phyloP scores from a whole-genome alignment of 2,888 invertebrate genomes.

The Tridacna gigas region DNA sequence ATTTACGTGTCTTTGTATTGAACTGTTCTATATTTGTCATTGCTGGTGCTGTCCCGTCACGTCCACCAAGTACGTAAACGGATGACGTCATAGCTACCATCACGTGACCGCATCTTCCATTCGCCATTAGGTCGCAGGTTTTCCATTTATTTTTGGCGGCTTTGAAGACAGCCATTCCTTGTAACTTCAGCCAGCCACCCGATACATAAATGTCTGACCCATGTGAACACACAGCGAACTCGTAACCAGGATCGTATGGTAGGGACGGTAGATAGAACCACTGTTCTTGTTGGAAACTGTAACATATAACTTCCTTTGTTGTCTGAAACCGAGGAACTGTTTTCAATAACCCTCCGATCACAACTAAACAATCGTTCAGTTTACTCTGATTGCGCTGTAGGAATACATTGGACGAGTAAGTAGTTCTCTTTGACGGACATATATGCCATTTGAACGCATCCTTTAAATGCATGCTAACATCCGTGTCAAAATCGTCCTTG shows the following conservation, averaged over 20 bases:
- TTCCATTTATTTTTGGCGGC: slow-evolving; percentile 76
- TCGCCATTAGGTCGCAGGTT: slow-evolving; percentile 70
- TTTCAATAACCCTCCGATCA: slow-evolving; percentile 74
- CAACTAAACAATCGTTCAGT: slow-evolving; percentile 72
- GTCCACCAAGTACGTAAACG: slow-evolving; percentile 76
- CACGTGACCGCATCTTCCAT: slow-evolving; percentile 76
- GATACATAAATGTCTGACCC: slow-evolving; percentile 76
- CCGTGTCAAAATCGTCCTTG: slow-evolving; percentile 47
- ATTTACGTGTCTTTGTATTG: slow-evolving; percentile 71
- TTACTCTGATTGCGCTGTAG: slow-evolving; percentile 69
- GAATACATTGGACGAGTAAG: slow-evolving; percentile 67
- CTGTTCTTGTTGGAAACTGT: slow-evolving; percentile 74
- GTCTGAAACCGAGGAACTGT: slow-evolving; percentile 73
- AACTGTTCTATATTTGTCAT: slow-evolving; percentile 76
- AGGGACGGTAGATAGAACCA: slow-evolving; percentile 77
- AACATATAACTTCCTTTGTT: slow-evolving; percentile 76
- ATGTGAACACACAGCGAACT: slow-evolving; percentile 75
- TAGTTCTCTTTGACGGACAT: slow-evolving; percentile 69
- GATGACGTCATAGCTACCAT: slow-evolving; percentile 74
- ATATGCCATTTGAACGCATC: slow-evolving; percentile 76
- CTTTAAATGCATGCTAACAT: slow-evolving; percentile 65
- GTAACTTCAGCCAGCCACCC: slow-evolving; percentile 76
- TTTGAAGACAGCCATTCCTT: slow-evolving; percentile 74
- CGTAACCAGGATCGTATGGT: slow-evolving; percentile 76
- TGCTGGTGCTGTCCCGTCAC: slow-evolving; percentile 73